phyloP scores from a whole-genome alignment of 2,888 invertebrate genomes.

The Heliconius ethilla region DNA sequence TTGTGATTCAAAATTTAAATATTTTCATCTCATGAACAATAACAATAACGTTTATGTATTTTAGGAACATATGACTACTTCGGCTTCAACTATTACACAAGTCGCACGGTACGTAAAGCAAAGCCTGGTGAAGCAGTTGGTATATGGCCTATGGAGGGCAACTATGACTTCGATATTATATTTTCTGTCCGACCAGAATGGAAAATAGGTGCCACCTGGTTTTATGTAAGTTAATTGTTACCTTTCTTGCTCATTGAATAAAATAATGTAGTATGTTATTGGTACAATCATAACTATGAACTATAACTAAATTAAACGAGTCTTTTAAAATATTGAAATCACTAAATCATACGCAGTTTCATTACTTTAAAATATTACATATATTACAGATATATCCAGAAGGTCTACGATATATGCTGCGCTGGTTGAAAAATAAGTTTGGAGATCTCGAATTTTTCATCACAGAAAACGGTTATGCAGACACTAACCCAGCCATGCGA shows the following conservation, averaged over 20 bases:
- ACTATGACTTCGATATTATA: conserved; percentile 47
- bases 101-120: conserved; percentile 57
- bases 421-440: conserved; percentile 69
- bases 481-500: conserved; percentile 48
- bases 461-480: conserved; percentile 73
- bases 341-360: background rate
- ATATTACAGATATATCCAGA: conserved; percentile 64
- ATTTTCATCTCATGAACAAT: background rate
- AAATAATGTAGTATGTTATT: too few relatives aligned
- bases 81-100: conserved; percentile 54
- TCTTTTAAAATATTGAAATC: too few relatives aligned
- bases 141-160: conserved; percentile 51
- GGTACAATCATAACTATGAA: too few relatives aligned
- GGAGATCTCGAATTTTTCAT: conserved; percentile 65
- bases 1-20: background rate
- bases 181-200: conserved; percentile 46
- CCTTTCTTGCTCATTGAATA: too few relatives aligned
- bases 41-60: background rate
- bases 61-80: conserved; percentile 83
- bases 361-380: background rate
- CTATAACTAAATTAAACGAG: too few relatives aligned
- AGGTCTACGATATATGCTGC: conserved; percentile 68
- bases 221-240: conserved; percentile 47
- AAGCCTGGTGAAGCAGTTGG: conserved; percentile 48
- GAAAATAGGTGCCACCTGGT: conserved; percentile 49